A percentile compares a stretch with the other conserved stretches of the same genome.
phyloP scores from a whole-genome alignment of 2,113 vertebrate species.

The Puffinus mauretanicus region DNA sequence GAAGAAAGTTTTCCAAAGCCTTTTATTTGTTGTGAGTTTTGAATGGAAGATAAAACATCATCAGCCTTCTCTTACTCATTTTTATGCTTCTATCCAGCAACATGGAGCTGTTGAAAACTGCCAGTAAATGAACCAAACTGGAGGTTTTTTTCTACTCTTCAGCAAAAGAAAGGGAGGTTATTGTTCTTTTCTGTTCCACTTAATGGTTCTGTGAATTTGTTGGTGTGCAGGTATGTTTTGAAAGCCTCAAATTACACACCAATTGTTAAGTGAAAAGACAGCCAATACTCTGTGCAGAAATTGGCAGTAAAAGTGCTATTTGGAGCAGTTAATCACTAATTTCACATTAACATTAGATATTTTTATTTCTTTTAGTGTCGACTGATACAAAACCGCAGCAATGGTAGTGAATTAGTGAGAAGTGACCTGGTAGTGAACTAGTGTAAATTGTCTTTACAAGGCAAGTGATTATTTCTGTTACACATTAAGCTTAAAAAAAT shows the following conservation, averaged over 20 bases:
- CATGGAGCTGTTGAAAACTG: not conserved
- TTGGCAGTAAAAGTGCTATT: not conserved
- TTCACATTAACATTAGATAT: not conserved
- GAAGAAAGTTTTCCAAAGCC: not conserved
- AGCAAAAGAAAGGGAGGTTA: not conserved
- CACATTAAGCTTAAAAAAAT: not conserved
- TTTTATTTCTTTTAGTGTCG: not conserved
- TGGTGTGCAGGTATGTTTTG: not conserved
- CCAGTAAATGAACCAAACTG: not conserved
- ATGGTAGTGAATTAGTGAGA: not conserved
- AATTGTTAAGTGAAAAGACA: not conserved
- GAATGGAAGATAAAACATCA: not conserved
- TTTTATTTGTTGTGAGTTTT: not conserved
- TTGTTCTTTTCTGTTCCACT: not conserved
- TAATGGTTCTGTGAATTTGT: not conserved
- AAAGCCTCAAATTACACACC: not conserved
- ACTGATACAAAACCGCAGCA: not conserved
- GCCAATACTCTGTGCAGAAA: not conserved
- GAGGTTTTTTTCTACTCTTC: not conserved
- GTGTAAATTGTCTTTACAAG: not conserved
- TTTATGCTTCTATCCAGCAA: not conserved
- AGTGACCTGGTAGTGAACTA: not conserved
- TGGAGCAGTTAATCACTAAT: not conserved
- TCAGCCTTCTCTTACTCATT: not conserved
- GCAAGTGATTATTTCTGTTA: not conserved